These are phyloP conservation scores for Drosophila ironensis DNA, from an alignment of 1,140 invertebrate genomes.

Conservation along the genomic window DNA sequence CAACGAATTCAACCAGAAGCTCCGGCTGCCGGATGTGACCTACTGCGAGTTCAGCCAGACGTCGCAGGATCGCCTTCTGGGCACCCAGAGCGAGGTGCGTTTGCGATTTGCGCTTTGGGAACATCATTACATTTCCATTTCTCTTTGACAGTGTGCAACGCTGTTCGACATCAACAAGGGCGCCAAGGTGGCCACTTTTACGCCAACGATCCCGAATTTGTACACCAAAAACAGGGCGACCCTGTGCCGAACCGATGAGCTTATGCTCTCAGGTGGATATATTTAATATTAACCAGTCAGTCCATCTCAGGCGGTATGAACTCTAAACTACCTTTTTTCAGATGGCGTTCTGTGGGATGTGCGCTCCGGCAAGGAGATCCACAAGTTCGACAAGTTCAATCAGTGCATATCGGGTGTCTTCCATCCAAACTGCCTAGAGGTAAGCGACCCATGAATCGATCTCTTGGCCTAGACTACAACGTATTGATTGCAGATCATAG, in stretches of 20 bases:
- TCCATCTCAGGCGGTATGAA: too few relatives aligned
- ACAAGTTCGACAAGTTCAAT: conserved; percentile 99
- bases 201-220: conserved; percentile 92
- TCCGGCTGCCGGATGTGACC: conserved; percentile 90
- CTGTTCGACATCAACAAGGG: conserved; percentile 96
- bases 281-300: background rate
- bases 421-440: conserved; percentile 97
- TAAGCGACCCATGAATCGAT: conserved; percentile 76
- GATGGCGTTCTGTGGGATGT: conserved; percentile 99
- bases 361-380: conserved; percentile 91
- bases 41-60: conserved; percentile 96
- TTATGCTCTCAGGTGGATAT: conserved; percentile 89
- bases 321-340: conserved; percentile 4
- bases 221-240: conserved; percentile 97
- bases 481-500: conserved; percentile 84
- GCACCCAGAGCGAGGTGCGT: conserved; percentile 89
- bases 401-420: conserved; percentile 97
- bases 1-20: conserved; percentile 87
- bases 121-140: conserved; percentile 6
- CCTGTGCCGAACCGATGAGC: conserved; percentile 95
- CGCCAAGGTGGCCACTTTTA: conserved; percentile 87
- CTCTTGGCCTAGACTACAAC: background rate
- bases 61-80: conserved; percentile 92
- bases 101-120: conserved; percentile 2
- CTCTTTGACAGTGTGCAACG: conserved; percentile 84